These are phyloP conservation scores for Triplophysa tibetana DNA, from an alignment of 2,113 vertebrate genomes.

Conservation along the genomic window DNA sequence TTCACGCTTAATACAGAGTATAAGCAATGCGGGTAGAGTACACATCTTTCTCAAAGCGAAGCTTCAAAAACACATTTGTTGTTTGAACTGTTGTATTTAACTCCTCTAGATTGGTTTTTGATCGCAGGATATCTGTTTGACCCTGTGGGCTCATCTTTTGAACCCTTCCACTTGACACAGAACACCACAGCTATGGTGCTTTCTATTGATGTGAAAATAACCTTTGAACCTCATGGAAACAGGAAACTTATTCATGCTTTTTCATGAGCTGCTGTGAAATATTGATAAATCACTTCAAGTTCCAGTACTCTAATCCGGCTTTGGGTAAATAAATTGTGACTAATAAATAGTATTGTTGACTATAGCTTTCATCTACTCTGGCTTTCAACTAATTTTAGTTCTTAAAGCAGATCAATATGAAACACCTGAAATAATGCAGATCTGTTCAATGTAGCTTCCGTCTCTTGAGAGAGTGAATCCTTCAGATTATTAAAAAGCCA, in stretches of 20 bases:
- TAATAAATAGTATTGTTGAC: neutral
- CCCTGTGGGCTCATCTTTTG: neutral
- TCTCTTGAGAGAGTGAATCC: neutral
- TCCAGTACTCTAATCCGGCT: neutral
- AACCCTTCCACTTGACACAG: neutral
- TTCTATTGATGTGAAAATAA: neutral
- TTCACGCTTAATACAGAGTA: neutral
- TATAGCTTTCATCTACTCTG: neutral
- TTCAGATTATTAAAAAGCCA: neutral
- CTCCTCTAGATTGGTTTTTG: neutral
- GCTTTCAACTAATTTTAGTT: neutral
- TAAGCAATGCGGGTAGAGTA: no score
- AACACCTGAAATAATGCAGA: neutral
- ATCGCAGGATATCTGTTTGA: neutral
- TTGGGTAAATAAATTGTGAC: no score
- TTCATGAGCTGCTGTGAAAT: neutral
- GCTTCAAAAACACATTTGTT: neutral
- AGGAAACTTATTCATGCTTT: neutral
- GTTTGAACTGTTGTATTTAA: neutral
- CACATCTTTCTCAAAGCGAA: neutral
- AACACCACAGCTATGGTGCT: neutral
- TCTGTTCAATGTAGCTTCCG: neutral
- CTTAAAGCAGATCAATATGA: neutral
- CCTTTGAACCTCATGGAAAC: constrained; percentile 3
- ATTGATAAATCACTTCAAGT: neutral